phyloP scores from a whole-genome alignment of 2,888 invertebrate genomes.

The Helleia helle region DNA sequence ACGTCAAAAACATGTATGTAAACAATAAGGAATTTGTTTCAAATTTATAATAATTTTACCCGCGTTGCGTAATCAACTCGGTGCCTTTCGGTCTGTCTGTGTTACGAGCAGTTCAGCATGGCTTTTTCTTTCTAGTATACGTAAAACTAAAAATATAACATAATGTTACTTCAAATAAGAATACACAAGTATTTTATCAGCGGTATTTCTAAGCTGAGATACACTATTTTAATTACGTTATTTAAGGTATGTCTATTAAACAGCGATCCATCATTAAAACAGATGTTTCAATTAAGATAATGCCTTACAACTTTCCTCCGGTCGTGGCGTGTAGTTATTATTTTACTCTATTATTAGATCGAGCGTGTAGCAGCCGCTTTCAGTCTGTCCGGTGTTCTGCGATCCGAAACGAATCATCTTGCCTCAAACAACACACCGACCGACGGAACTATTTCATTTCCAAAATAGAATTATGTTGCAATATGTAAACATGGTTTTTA shows the following conservation, averaged over 20 bases:
- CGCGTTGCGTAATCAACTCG: too few relatives aligned
- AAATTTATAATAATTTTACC: too few relatives aligned
- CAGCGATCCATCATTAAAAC: background rate
- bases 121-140: too few relatives aligned
- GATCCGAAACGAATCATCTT: conserved; percentile 30
- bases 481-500: background rate
- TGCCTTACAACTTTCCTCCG: conserved; percentile 4
- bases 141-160: too few relatives aligned
- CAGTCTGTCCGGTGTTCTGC: conserved; percentile 24
- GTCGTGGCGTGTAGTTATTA: conserved; percentile 24
- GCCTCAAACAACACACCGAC: conserved; percentile 17
- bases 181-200: too few relatives aligned
- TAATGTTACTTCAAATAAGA: too few relatives aligned
- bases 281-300: conserved; percentile 9
- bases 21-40: too few relatives aligned
- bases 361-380: conserved; percentile 25
- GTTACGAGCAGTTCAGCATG: too few relatives aligned
- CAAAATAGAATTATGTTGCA: background rate
- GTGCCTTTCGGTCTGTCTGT: too few relatives aligned
- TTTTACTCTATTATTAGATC: conserved; percentile 34
- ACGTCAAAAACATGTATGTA: too few relatives aligned
- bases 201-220: too few relatives aligned
- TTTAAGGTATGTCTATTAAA: background rate
- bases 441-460: background rate
- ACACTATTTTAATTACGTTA: too few relatives aligned